Evolutionary conservation across 2,888 invertebrate genomes (phyloP).

Genomic region (Cyrtodaria siliqua): DNA sequence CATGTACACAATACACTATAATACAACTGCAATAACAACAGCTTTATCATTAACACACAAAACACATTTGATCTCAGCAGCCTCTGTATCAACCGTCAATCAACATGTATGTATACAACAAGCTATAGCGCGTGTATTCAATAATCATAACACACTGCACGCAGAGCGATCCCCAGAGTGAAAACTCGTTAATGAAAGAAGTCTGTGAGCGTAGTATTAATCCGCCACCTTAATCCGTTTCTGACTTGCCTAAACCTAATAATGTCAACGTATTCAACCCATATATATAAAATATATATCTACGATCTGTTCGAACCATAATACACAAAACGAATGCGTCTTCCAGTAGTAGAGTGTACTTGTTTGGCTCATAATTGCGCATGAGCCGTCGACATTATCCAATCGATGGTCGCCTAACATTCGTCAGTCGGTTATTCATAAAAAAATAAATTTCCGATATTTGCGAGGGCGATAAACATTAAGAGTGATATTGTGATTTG

Average conservation of each 20-base stretch:
- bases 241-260: no score
- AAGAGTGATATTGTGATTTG: neutral
- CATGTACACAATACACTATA: no score
- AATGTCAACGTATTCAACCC: no score
- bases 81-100: slow-evolving; percentile 26
- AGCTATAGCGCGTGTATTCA: no score
- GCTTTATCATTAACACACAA: neutral
- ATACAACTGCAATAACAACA: no score
- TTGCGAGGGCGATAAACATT: slow-evolving; percentile 2
- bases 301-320: neutral
- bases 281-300: neutral
- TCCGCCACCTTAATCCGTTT: no score
- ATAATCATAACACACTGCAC: no score
- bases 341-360: no score
- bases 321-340: slow-evolving; percentile 2
- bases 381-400: neutral
- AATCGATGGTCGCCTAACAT: slow-evolving; percentile 12
- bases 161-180: no score
- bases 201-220: no score
- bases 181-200: no score
- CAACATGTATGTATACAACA: slow-evolving; percentile 22
- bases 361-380: neutral
- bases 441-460: slow-evolving; percentile 46
- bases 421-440: slow-evolving; percentile 28
- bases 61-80: slow-evolving; percentile 17